These are phyloP conservation scores for Mesoclemmys tuberculata DNA, from an alignment of 2,113 vertebrate genomes.

Conservation along the genomic window DNA sequence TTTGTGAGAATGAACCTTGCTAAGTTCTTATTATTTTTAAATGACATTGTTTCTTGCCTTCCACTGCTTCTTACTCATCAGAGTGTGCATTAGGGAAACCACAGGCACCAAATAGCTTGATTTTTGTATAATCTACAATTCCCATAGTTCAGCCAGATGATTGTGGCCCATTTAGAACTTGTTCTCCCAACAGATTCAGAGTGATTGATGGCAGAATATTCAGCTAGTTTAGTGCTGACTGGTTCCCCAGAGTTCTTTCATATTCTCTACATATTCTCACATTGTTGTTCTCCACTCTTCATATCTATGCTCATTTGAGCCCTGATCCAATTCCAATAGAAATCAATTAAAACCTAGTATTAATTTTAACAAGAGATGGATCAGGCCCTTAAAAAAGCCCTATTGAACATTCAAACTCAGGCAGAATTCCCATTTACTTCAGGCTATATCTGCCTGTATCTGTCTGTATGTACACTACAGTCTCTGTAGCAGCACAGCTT, in stretches of 20 bases:
- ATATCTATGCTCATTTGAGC: neutral
- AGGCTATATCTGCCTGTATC: neutral
- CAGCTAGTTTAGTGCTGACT: neutral
- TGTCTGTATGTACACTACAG: neutral
- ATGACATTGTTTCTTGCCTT: neutral
- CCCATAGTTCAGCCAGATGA: neutral
- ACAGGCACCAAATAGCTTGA: neutral
- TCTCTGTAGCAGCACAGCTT: no score
- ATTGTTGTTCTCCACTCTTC: neutral
- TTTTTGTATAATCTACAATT: neutral
- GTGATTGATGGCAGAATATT: neutral
- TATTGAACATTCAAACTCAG: neutral
- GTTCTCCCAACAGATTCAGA: neutral
- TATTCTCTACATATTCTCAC: neutral
- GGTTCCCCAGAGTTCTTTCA: neutral
- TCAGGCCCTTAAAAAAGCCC: neutral
- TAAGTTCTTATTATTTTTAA: neutral
- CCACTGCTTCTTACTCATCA: neutral
- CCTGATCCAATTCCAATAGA: neutral
- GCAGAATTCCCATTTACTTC: neutral
- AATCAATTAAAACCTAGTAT: neutral
- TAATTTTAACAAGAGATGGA: neutral
- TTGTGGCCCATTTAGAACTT: neutral
- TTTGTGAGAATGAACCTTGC: neutral
- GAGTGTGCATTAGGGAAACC: no score